Conservation (phyloP, 2,888 invertebrate genomes). For the Resseliella maxima region DNA sequence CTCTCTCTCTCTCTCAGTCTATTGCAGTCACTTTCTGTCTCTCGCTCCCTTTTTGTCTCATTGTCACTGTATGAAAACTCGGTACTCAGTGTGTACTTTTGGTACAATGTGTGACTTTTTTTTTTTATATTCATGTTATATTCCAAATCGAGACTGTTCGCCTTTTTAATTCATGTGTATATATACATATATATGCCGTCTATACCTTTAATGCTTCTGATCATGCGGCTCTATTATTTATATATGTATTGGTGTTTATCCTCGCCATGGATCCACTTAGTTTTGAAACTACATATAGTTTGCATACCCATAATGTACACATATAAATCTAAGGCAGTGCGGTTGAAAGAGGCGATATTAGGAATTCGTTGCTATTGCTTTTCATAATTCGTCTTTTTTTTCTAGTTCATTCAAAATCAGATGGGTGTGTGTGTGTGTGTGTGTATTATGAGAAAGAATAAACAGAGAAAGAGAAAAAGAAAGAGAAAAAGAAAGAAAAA, state of each 20-base stretch:
- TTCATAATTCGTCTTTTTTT: background rate
- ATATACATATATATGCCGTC: background rate
- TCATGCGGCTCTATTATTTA: constrained; percentile 36
- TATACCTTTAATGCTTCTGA: constrained; percentile 36
- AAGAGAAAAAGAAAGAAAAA: background rate
- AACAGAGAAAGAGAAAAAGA: background rate
- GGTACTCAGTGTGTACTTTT: background rate
- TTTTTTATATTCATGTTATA: background rate
- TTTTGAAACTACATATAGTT: constrained; percentile 36
- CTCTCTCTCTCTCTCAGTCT: background rate
- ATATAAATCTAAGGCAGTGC: constrained; percentile 34
- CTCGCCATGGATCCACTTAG: constrained; percentile 36
- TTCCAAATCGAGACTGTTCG: background rate
- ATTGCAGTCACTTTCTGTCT: too few species aligned
- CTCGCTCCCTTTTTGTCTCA: too few species aligned
- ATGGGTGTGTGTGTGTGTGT: background rate
- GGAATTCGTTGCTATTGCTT: constrained; percentile 33
- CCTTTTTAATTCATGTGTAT: constrained; percentile 10
- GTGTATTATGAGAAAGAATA: background rate
- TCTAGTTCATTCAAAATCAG: background rate
- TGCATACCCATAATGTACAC: constrained; percentile 48
- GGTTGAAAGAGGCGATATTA: constrained; percentile 39
- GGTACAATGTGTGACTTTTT: background rate
- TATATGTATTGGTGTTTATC: constrained; percentile 39
- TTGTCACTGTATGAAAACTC: too few species aligned